Evolutionary conservation across 2,888 invertebrate species (phyloP).

Genomic region (Aphidius colemani): DNA sequence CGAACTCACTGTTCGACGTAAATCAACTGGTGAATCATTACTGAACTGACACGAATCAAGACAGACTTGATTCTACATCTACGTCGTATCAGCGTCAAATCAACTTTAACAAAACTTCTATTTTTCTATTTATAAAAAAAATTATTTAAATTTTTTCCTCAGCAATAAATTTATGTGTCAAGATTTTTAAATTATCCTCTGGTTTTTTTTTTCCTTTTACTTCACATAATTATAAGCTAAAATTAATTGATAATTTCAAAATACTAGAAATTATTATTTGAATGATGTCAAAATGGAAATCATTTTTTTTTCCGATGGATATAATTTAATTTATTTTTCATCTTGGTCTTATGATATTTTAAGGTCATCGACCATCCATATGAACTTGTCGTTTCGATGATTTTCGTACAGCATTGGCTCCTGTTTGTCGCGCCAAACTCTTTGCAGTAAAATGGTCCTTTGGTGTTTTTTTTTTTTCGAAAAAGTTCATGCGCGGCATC

Average conservation of each 20-base stretch:
- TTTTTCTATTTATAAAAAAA: no score
- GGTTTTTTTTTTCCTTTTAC: no score
- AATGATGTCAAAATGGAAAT: no score
- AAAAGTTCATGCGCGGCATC: slow-evolving; percentile 19
- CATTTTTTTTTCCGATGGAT: no score
- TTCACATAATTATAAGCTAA: no score
- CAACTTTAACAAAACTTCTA: slow-evolving; percentile 19
- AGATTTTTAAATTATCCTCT: no score
- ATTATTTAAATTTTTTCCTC: no score
- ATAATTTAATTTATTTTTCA: no score
- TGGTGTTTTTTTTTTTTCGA: not conserved
- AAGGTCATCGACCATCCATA: slow-evolving; percentile 27
- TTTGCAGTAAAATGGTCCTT: no score
- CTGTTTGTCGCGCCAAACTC: slow-evolving; percentile 22
- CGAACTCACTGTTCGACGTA: slow-evolving; percentile 39
- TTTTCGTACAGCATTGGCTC: slow-evolving; percentile 15
- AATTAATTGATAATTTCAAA: no score
- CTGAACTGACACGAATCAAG: slow-evolving; percentile 42
- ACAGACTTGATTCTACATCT: slow-evolving; percentile 17
- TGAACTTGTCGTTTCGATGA: not conserved
- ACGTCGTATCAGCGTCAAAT: slow-evolving; percentile 42
- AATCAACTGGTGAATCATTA: slow-evolving; percentile 51
- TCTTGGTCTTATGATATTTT: not conserved
- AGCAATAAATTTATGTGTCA: no score
- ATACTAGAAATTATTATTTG: no score